phyloP scores from a whole-genome alignment of 2,888 invertebrate genomes.

The Coecobrya sp. region DNA sequence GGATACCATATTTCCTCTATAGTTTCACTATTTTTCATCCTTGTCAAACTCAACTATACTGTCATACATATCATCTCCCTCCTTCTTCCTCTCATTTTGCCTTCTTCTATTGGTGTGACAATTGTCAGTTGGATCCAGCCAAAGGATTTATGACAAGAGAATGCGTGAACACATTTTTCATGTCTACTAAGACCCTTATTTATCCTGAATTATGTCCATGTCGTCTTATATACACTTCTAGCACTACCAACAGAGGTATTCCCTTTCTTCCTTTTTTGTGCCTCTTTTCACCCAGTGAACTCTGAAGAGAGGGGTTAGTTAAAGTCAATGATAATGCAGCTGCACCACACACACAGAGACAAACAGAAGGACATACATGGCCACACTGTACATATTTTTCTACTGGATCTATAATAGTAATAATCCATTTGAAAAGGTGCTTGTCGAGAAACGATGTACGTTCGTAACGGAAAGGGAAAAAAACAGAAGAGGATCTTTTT shows the following conservation, averaged over 20 bases:
- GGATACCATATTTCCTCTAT: conserved; percentile 65
- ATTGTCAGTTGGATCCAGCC: conserved; percentile 76
- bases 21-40: conserved; percentile 67
- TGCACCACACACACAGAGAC: conserved; percentile 43
- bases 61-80: conserved; percentile 71
- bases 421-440: conserved; percentile 67
- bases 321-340: conserved; percentile 64
- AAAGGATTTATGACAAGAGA: conserved; percentile 80
- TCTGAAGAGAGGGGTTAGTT: conserved; percentile 65
- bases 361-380: neutral
- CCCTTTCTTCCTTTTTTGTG: conserved; percentile 27
- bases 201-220: conserved; percentile 82
- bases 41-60: conserved; percentile 68
- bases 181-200: conserved; percentile 81
- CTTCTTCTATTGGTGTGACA: conserved; percentile 57
- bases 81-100: conserved; percentile 16
- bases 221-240: conserved; percentile 43
- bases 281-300: conserved; percentile 36
- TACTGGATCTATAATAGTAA: conserved; percentile 50
- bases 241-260: neutral
- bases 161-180: conserved; percentile 84
- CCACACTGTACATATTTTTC: neutral
- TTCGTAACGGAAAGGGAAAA: conserved; percentile 8
- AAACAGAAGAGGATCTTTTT: conserved; percentile 25
- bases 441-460: neutral